These are phyloP conservation scores for Synergus japonicus DNA, from an alignment of 2,888 invertebrate species.

Conservation along the genomic window DNA sequence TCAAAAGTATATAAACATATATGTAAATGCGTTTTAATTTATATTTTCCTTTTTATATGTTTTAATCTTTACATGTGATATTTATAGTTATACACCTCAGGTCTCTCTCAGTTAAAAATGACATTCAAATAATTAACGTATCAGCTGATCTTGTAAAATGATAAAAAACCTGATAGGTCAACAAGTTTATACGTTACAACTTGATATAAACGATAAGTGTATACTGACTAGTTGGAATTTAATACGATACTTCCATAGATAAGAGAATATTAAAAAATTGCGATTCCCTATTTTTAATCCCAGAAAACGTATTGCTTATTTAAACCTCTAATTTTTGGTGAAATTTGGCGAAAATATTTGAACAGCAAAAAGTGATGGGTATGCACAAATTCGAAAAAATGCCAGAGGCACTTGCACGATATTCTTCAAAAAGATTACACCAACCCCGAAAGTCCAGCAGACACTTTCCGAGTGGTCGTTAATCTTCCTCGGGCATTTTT, in stretches of 20 bases:
- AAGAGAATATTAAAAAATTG: neutral
- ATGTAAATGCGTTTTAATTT: neutral
- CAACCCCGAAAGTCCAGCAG: conserved; percentile 40
- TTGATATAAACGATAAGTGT: neutral
- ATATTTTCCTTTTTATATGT: neutral
- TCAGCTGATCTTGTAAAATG: neutral
- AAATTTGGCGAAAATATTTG: conserved; percentile 37
- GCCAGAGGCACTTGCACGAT: conserved; percentile 41
- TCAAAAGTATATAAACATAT: too few species aligned
- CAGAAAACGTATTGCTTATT: conserved; percentile 23
- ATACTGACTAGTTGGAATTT: neutral
- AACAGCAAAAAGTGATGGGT: conserved; percentile 37
- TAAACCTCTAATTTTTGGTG: conserved; percentile 25
- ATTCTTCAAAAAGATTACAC: conserved; percentile 33
- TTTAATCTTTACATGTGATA: neutral
- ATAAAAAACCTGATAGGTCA: neutral
- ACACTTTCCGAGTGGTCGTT: conserved; percentile 43
- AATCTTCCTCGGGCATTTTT: conserved; percentile 41
- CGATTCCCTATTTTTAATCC: too few species aligned
- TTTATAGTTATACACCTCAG: neutral
- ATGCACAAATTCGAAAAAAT: conserved; percentile 28
- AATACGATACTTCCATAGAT: neutral
- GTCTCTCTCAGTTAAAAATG: neutral
- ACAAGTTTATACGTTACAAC: neutral
- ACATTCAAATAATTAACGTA: neutral